Evolutionary conservation across 2,888 invertebrate genomes (phyloP), one percentile per base, ranked within the genome.

Genomic region (Acanthosoma haemorrhoidale): DNA sequence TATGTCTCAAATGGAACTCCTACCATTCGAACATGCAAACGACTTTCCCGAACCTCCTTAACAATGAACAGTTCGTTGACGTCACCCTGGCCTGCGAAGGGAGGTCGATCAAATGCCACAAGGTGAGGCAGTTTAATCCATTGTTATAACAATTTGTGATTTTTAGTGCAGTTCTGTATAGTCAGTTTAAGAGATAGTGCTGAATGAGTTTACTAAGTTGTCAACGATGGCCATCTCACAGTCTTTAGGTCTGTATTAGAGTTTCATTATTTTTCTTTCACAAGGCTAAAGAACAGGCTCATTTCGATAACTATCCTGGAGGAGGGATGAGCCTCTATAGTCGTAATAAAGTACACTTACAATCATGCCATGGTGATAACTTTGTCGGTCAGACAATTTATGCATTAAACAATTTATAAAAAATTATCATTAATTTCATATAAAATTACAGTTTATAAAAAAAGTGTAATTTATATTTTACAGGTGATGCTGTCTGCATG

Each of bases 71-170:
- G 73, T 84, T 83, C 75, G 83, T 84, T 1, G 85, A 85, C 76
- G 83, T 83, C 1, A 84, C 85, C 2, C 75, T 85, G 66, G 83
- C 83, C 2, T 82, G 83, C 43, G 84, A 84, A 74, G 84, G 84
- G 4, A 78, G 81, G 70, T 81, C 80, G 38, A 78, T 85, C 57
- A 83, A 83, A 75, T 84, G 84, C 75, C 84, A 85, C 76, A 82
- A 81, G 78, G 82, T 84, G 51, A 57, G 51, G n/a, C n/a, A n/a
- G n/a, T n/a, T n/a, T n/a, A n/a, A n/a, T n/a, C n/a, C n/a, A n/a
- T n/a, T n/a, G n/a, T n/a, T n/a, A n/a, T n/a, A n/a, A n/a, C n/a
- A n/a, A n/a, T n/a, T n/a, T n/a, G n/a, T n/a, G n/a, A n/a, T n/a
- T n/a, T n/a, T n/a, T n/a, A n/a, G n/a, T n/a, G n/a, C n/a, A n/a